These are phyloP conservation scores for Toxotes jaculatrix DNA, from an alignment of 2,113 vertebrate genomes.

Conservation along the genomic window DNA sequence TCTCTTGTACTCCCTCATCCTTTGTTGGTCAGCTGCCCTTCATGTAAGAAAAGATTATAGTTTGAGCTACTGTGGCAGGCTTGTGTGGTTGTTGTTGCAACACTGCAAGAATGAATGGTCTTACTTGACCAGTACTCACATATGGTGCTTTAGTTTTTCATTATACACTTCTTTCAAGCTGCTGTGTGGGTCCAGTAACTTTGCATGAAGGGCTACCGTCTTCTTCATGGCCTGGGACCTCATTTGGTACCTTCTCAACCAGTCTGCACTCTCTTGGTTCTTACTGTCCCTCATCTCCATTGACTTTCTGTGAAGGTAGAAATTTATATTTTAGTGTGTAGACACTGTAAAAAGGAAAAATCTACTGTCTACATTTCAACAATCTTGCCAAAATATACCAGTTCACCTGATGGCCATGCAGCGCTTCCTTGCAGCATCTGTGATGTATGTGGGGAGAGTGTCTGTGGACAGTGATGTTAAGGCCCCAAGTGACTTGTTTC, in stretches of 20 bases:
- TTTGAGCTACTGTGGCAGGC: slow-evolving; percentile 32
- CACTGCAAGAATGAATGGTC: slow-evolving; percentile 1
- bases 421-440: slow-evolving; percentile 90
- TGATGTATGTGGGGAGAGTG: slow-evolving; percentile 92
- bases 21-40: slow-evolving; percentile 89
- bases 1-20: slow-evolving; percentile 89
- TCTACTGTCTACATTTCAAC: background rate
- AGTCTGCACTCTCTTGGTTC: slow-evolving; percentile 83
- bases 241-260: slow-evolving; percentile 87
- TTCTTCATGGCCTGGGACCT: slow-evolving; percentile 87
- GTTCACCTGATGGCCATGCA: slow-evolving; percentile 89
- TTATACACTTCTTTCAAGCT: slow-evolving; percentile 89
- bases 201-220: slow-evolving; percentile 87
- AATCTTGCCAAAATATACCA: background rate
- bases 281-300: slow-evolving; percentile 86
- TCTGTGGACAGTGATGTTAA: slow-evolving; percentile 90
- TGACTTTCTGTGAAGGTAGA: slow-evolving; percentile 82
- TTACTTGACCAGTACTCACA: slow-evolving; percentile 81
- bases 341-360: background rate
- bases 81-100: slow-evolving; percentile 27
- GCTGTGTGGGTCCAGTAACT: slow-evolving; percentile 91
- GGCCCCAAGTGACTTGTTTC: slow-evolving; percentile 85
- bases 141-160: slow-evolving; percentile 87
- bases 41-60: slow-evolving; percentile 60
- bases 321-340: background rate